Base-by-base conservation (phyloP, 2,888 invertebrate species). In the Cosmia trapezina region DNA sequence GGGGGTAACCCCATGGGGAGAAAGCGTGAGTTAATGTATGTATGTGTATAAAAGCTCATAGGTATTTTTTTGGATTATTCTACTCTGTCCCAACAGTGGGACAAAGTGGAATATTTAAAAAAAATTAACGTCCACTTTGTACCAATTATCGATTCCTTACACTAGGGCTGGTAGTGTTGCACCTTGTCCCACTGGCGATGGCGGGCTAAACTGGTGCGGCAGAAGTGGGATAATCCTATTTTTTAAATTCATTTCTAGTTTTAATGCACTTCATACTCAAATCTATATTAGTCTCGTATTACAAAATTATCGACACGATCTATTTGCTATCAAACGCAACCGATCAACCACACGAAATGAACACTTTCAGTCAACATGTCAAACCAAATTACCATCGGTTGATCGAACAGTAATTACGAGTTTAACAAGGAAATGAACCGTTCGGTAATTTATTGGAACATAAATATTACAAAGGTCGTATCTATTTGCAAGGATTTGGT, bases 351-450 rank as follows among this genome's bases (percentile, higher is more conserved):
- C 70, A 70, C 66, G 41, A 43, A 64, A 51, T 37, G 33, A 12
- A 76, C 19, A 61, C 66, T 79, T 80, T 57, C 6, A 75, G 12
- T 63, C 62, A n/a, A 73, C 37, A 76, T 71, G 80, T 80, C 82
- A 68, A 28, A 60, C 11, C 17, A 2, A 54, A 70, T 83, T 70
- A 78, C 19, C 54, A 47, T 61, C 70, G 81, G 65, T 74, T 54
- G 70, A 67, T 49, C 41, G 71, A 80, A 17, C 73, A 61, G 45
- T 75, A 83, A 82, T 83, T 80, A 72, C 28, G 28, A 28, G 28
- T 28, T 28, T 49, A 65, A 80, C 69, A 59, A 83, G 82, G 82
- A 83, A 83, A 80, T 68, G 64, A 49, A 67, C 69, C 77, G 45
- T 60, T 67, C 51, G 8, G 11, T 82, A 78, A 82, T 68, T 70